phyloP scores from a whole-genome alignment of 2,113 vertebrate species.

The Caranx melampygus region DNA sequence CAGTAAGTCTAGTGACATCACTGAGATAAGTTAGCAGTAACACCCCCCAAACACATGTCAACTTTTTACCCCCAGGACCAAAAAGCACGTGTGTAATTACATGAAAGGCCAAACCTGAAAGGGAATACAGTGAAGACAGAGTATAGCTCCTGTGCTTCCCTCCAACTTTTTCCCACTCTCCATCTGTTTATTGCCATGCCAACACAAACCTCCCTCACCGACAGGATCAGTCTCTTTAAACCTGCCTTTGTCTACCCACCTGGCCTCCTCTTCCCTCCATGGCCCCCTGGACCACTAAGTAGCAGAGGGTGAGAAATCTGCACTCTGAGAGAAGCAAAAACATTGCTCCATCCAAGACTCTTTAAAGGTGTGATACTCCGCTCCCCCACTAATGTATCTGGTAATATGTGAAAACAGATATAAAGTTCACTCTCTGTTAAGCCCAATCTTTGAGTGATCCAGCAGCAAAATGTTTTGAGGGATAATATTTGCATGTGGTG shows the following conservation, averaged over 20 bases:
- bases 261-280: background rate
- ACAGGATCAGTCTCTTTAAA: background rate
- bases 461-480: conserved; percentile 66
- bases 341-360: conserved; percentile 40
- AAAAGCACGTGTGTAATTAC: conserved; percentile 1
- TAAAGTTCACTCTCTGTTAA: conserved; percentile 39
- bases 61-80: background rate
- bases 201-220: conserved; percentile 42
- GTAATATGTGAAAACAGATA: conserved; percentile 62
- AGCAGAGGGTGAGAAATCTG: conserved; percentile 31
- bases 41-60: too few relatives aligned
- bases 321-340: conserved; percentile 50
- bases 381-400: conserved; percentile 21
- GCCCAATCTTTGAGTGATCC: conserved; percentile 52
- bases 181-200: conserved; percentile 32
- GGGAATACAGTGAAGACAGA: conserved; percentile 8
- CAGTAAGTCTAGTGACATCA: too few relatives aligned
- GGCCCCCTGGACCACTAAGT: conserved; percentile 5
- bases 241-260: conserved; percentile 6
- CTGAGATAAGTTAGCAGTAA: too few relatives aligned
- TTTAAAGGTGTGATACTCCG: conserved; percentile 46
- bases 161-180: conserved; percentile 1
- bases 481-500: conserved; percentile 73
- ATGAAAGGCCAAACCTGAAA: background rate
- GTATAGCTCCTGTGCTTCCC: background rate